These are phyloP conservation scores for Hepsetus odoe DNA, from an alignment of 2,113 vertebrate genomes.

Conservation along the genomic window DNA sequence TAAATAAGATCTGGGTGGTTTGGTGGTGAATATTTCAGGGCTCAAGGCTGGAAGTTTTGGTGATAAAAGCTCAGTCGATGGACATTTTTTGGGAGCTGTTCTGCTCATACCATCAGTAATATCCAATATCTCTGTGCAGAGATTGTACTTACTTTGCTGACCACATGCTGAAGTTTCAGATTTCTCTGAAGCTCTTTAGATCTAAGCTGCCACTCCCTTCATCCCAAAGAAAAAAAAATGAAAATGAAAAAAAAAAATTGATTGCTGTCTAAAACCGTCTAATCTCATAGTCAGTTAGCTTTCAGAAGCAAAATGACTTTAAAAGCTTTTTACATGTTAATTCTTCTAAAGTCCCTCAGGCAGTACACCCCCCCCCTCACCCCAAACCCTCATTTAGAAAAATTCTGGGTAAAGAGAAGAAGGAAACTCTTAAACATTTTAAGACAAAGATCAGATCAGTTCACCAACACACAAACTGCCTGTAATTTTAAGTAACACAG, in stretches of 20 bases:
- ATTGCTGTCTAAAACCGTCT: constrained; percentile 67
- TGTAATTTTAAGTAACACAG: too few species aligned
- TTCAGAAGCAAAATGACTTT: constrained; percentile 66
- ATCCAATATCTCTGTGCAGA: background rate
- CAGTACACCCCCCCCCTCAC: constrained; percentile 72
- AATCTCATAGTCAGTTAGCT: constrained; percentile 70
- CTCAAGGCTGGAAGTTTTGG: background rate
- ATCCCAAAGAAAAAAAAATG: constrained; percentile 18
- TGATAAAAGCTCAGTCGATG: background rate
- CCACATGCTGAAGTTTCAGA: constrained; percentile 35
- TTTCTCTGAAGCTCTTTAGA: constrained; percentile 38
- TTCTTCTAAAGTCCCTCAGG: constrained; percentile 33
- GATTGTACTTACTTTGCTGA: constrained; percentile 20
- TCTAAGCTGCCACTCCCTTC: constrained; percentile 52
- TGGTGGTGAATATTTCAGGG: background rate
- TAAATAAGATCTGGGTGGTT: background rate
- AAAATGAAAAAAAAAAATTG: constrained; percentile 52
- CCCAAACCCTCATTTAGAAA: too few species aligned
- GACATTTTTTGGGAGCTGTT: background rate
- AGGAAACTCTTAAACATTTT: too few species aligned
- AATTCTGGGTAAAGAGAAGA: constrained; percentile 47
- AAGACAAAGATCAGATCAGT: too few species aligned
- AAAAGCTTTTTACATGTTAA: constrained; percentile 68
- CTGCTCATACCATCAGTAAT: background rate
- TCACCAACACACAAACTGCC: too few species aligned